phyloP scores from a whole-genome alignment of 2,888 invertebrate genomes.

The Norana najaformis region DNA sequence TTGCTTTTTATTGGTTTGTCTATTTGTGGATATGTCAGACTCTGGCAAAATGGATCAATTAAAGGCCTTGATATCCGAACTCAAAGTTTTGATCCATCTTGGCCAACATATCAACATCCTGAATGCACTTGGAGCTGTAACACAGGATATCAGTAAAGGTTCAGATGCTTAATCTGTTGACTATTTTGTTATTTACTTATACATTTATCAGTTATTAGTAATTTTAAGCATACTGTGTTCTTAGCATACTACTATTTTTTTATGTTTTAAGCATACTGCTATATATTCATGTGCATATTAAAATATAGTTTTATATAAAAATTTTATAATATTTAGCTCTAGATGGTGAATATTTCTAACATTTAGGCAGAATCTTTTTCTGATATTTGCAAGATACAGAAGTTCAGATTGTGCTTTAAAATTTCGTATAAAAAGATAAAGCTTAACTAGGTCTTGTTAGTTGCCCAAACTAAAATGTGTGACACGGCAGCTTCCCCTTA shows the following conservation, averaged over 20 bases:
- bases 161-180: background rate
- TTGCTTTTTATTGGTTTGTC: background rate
- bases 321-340: too few species aligned
- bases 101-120: conserved; percentile 93
- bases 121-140: conserved; percentile 89
- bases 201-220: background rate
- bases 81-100: conserved; percentile 93
- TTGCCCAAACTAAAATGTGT: too few species aligned
- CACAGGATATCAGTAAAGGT: conserved; percentile 59
- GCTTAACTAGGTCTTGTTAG: too few species aligned
- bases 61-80: conserved; percentile 83
- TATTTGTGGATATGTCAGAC: conserved; percentile 31
- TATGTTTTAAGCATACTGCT: background rate
- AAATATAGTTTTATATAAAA: too few species aligned
- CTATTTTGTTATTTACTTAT: background rate
- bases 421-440: too few species aligned
- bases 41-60: conserved; percentile 76
- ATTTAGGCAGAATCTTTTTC: too few species aligned
- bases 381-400: too few species aligned
- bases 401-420: too few species aligned
- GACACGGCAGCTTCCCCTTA: too few species aligned
- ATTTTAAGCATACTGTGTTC: too few species aligned
- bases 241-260: too few species aligned
- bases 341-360: too few species aligned
- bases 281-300: background rate